Evolutionary conservation across 2,113 vertebrate species (phyloP), one percentile per base, ranked within the genome.

Genomic region (Pleuronectes platessa): DNA sequence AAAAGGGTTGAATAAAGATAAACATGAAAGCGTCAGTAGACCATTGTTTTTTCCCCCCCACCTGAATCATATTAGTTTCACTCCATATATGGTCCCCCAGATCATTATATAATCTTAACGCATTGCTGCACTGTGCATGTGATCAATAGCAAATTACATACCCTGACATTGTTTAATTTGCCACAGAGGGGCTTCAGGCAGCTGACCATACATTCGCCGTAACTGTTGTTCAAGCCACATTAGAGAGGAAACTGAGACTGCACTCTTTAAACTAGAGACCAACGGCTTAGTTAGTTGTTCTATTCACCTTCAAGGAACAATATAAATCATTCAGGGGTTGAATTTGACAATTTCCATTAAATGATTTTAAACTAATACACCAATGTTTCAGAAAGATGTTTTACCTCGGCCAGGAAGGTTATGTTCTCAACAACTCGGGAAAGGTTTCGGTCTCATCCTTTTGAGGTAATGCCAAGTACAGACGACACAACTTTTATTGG

Each of bases 151-250:
- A 61, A 65, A 64, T 42, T 18, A 59, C 45, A 37, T 2, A 40
- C 26, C 61, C 17, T 31, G 18, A 51, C 66, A 51, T 37, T 56
- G 61, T 40, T 64, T 55, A 47, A 61, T 74, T 53, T 49, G 65
- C 75, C 45, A 56, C 51, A 21, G 21, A 61, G 14, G 47, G 18
- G 5, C 67, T 45, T n/a, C 13, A 56, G 18, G 23, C 76, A 67
- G 31, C 21, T 66, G 66, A 58, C 56, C 2, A 9, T 20, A 59
- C 45, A 55, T 55, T 14, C 27, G 18, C 54, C 15, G 11, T 61
- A 9, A 2, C 31, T 58, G 21, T 27, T 68, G 27, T 26, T 53
- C 58, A 71, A 61, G 61, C 54, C n/a, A 35, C 3, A 76, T 66
- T 26, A 47, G 5, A 67, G 4, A 27, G 31, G 27, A 64, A 53